Percentiles rank a stretch among this genome's conserved stretches.
These are phyloP conservation scores for Leucophenga montana DNA, from an alignment of 2,888 invertebrate genomes.

Conservation along the genomic window DNA sequence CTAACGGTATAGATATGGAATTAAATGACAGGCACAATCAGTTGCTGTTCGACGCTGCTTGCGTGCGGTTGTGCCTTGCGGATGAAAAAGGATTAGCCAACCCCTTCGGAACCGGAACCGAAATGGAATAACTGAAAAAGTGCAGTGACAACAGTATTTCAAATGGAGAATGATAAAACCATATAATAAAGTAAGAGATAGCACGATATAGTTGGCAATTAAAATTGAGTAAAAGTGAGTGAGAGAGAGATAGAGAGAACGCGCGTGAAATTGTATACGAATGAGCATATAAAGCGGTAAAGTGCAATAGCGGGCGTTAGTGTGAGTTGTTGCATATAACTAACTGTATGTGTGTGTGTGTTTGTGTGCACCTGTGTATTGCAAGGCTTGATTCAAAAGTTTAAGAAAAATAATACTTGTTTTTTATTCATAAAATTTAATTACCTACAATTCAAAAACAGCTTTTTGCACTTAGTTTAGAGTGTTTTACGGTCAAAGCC, in stretches of 20 bases:
- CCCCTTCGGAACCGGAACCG: conserved; percentile 34
- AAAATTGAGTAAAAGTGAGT: background rate
- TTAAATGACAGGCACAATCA: conserved; percentile 60
- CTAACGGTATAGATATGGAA: conserved; percentile 26
- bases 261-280: conserved; percentile 50
- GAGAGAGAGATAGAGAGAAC: background rate
- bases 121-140: conserved; percentile 32
- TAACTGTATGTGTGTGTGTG: background rate
- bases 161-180: background rate
- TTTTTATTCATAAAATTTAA: background rate
- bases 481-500: too few relatives aligned
- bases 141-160: conserved; percentile 18
- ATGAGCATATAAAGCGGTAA: conserved; percentile 50
- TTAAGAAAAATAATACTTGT: conserved; percentile 40
- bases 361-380: conserved; percentile 31
- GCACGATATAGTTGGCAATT: background rate
- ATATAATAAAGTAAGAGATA: background rate
- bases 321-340: conserved; percentile 38
- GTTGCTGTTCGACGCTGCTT: conserved; percentile 69
- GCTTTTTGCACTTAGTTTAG: too few relatives aligned
- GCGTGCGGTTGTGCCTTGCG: conserved; percentile 67
- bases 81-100: conserved; percentile 4
- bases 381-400: too few relatives aligned
- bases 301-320: conserved; percentile 46
- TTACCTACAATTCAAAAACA: too few relatives aligned